Conservation (phyloP, 2,888 invertebrate species). For the Uropetala carovei region DNA sequence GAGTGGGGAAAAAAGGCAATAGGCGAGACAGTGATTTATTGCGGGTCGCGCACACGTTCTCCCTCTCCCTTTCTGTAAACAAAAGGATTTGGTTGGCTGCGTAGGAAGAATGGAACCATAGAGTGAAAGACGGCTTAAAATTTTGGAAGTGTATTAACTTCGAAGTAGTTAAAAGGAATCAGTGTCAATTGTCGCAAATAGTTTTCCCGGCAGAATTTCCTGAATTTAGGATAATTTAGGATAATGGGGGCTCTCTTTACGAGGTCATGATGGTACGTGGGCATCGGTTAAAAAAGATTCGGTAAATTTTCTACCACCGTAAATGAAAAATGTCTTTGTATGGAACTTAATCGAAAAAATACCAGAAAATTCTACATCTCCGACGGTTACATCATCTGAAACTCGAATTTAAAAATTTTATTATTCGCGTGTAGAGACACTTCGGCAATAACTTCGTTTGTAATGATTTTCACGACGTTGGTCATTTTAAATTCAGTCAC, state of each 20-base stretch:
- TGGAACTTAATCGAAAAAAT: too few relatives aligned
- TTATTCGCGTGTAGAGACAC: neutral
- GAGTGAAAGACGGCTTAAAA: neutral
- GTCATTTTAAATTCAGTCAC: slow-evolving; percentile 6
- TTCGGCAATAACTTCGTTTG: neutral
- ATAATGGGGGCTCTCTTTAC: too few relatives aligned
- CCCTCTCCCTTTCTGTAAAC: neutral
- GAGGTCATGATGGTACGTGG: too few relatives aligned
- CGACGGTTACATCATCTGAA: neutral
- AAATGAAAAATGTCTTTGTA: neutral
- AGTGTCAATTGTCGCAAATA: neutral
- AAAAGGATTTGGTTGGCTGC: neutral
- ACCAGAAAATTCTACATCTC: too few relatives aligned
- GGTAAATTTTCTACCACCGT: neutral
- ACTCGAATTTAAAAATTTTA: neutral
- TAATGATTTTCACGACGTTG: neutral
- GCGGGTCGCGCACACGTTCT: neutral
- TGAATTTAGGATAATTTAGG: too few relatives aligned
- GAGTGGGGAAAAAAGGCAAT: neutral
- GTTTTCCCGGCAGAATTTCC: neutral
- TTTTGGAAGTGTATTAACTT: neutral
- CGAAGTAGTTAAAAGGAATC: neutral
- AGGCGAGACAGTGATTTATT: slow-evolving; percentile 18
- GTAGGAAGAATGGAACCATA: neutral
- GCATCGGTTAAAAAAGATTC: neutral